Evolutionary conservation across 1,140 invertebrate genomes (phyloP).

Genomic region (Chionoecetes opilio): DNA sequence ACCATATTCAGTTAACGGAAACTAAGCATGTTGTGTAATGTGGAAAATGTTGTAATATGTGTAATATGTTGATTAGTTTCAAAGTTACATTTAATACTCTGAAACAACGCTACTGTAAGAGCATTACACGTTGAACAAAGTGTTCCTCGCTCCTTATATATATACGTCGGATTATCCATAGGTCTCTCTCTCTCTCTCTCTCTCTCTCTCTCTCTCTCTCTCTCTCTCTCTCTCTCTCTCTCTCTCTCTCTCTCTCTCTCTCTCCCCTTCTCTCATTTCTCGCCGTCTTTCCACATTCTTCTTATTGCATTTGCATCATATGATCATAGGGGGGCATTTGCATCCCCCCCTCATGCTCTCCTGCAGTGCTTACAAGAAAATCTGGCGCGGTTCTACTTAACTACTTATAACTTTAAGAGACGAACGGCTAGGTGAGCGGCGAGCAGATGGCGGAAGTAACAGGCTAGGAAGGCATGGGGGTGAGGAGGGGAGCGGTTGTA

Average conservation of each 20-base stretch:
- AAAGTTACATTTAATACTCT: neutral
- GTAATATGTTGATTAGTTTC: too few relatives aligned
- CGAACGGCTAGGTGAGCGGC: too few relatives aligned
- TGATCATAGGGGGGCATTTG: too few relatives aligned
- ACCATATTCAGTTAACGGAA: too few relatives aligned
- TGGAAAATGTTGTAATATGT: too few relatives aligned
- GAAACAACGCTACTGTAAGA: neutral
- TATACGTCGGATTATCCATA: too few relatives aligned
- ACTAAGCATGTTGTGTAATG: too few relatives aligned
- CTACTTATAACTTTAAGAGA: neutral
- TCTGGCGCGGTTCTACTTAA: neutral
- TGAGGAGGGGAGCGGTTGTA: neutral
- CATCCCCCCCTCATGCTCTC: neutral
- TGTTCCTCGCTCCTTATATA: too few relatives aligned
- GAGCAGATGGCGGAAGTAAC: neutral
- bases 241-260: neutral
- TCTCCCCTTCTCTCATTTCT: too few relatives aligned
- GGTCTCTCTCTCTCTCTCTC: neutral
- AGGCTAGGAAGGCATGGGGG: neutral
- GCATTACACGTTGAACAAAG: neutral
- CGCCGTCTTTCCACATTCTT: too few relatives aligned
- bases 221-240: neutral
- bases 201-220: constrained; percentile 18
- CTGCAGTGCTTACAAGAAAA: too few relatives aligned
- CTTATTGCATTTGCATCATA: too few relatives aligned